These are phyloP conservation scores for Brachionus plicatilis DNA, from an alignment of 1,140 invertebrate genomes.

Conservation along the genomic window DNA sequence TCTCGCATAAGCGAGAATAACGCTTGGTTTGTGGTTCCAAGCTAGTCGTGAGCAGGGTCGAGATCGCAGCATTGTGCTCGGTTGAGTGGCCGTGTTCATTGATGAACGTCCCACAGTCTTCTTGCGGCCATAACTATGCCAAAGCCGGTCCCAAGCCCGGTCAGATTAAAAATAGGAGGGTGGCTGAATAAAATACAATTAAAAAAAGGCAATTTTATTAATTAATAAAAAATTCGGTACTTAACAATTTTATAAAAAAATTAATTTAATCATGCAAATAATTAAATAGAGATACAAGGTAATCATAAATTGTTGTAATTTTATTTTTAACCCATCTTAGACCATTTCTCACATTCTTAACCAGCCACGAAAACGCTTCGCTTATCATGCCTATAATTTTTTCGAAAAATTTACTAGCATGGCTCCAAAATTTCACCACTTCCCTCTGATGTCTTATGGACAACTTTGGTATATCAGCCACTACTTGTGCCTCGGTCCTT, in stretches of 20 bases:
- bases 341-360: background rate
- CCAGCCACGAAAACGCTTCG: background rate
- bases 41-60: background rate
- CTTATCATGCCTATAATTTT: background rate
- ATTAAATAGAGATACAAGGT: background rate
- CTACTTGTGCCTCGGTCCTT: background rate
- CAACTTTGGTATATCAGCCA: background rate
- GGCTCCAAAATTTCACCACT: background rate
- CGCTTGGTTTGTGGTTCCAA: background rate
- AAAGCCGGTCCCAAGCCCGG: background rate
- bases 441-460: background rate
- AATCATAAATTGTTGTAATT: background rate
- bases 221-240: background rate
- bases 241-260: background rate
- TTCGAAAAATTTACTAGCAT: background rate
- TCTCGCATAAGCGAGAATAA: background rate
- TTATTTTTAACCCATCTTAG: background rate
- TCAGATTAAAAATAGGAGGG: background rate
- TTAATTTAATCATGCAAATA: background rate
- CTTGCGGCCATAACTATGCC: background rate
- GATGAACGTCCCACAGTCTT: background rate
- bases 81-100: background rate
- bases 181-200: background rate
- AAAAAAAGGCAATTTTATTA: background rate
- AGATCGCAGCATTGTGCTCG: background rate